Evolutionary conservation across 2,888 invertebrate genomes (phyloP), one percentile per base, ranked within the genome.

Genomic region (Clusia tigrina): DNA sequence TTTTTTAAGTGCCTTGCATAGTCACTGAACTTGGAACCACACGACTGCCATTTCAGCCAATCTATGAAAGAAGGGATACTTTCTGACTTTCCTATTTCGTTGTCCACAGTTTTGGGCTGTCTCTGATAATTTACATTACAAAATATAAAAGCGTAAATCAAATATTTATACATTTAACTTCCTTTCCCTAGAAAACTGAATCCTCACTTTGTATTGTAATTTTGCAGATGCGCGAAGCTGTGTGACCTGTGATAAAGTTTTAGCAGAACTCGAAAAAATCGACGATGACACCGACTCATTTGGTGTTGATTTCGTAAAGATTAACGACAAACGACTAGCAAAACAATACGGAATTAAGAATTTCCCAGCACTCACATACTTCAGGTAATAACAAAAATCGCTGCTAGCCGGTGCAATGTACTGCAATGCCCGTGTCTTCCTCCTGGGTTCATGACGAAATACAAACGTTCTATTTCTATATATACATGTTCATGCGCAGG

Each of bases 351-450:
- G 96, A 85, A 94, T 97, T 86, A 93, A 91, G 85, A 95, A 89
- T 85, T 96, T 96, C 85, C 97, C 97, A 78, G 94, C 96, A 76
- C 92, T 97, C 86, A 95, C 96, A 78, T 97, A 96, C 85, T 97
- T 96, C 88, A 84, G 84, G 84, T 84, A 80, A 74, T 12, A 32
- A 42, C 42, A 42, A n/a, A 42, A 3, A 42, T 3, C 42, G n/a
- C n/a, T 42, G 3, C 10, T 6, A 42, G n/a, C 10, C 2, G 42
- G n/a, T n/a, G n/a, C n/a, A 42, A 42, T 42, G 6, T 3, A 17
- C 32, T 12, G 1, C 5, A 46, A 20, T 2, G 10, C 23, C 20
- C 2, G 2, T 20, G n/a, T 17, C n/a, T 10, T n/a, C 48, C n/a
- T n/a, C 9, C 48, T 18, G 20, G 18, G 10, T 48, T 12, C 2